Conservation (phyloP, 1,140 invertebrate genomes). For the Drosophila teissieri region DNA sequence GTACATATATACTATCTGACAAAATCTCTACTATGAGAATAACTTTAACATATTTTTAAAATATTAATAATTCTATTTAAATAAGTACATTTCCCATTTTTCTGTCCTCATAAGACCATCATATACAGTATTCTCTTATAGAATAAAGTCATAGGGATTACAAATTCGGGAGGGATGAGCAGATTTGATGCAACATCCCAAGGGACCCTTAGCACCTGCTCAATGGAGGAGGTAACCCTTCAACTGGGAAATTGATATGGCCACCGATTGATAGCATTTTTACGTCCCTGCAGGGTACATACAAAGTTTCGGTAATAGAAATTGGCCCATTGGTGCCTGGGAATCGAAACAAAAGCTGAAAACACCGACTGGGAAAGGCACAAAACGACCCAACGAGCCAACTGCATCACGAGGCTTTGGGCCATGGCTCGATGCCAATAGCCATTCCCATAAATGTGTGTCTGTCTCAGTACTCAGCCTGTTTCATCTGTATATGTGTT, state of each 20-base stretch:
- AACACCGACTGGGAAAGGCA: conserved; percentile 46
- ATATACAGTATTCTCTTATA: no score
- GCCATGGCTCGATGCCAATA: conserved; percentile 69
- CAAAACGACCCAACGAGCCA: conserved; percentile 32
- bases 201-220: not conserved
- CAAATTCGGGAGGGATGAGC: no score
- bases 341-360: conserved; percentile 70
- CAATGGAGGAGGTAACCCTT: conserved; percentile 20
- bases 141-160: no score
- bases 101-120: no score
- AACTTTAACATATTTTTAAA: not conserved
- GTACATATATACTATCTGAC: no score
- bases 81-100: not conserved
- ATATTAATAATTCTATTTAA: no score
- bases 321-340: conserved; percentile 33
- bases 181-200: not conserved
- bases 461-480: conserved; percentile 16
- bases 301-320: conserved; percentile 72
- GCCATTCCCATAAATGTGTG: conserved; percentile 51
- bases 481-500: conserved; percentile 1
- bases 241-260: conserved; percentile 34
- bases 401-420: conserved; percentile 56
- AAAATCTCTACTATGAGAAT: no score
- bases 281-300: conserved; percentile 45
- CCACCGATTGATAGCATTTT: conserved; percentile 25